Evolutionary conservation across 2,888 invertebrate genomes (phyloP), one percentile per base, ranked within the genome.

Genomic region (Odontothrips loti): DNA sequence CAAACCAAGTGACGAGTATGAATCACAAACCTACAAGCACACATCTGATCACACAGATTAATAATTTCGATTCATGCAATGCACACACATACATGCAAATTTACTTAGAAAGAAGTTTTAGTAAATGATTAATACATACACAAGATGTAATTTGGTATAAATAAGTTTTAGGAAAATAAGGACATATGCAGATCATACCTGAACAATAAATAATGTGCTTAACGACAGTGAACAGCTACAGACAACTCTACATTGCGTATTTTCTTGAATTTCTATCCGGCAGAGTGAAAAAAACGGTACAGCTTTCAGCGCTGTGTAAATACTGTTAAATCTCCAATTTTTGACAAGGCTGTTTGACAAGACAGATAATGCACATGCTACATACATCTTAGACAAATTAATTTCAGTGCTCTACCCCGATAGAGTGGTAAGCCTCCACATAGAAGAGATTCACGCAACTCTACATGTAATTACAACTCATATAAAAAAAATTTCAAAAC

Each of bases 401-500:
- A 43, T 43, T 43, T 43, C 34, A 43, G 34, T 43, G 34, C 34
- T 43, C 34, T 43, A 43, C 34, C 34, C 34, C 34, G 34, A 43
- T 15, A 58, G n/a, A 58, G 20, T 58, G 58, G 58, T 58, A n/a
- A 58, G 6, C 58, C 17, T 58, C 58, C n/a, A 58, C 6, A 20
- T n/a, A 0, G 58, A 58, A 58, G 58, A 58, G 58, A 58, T 58
- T 58, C 58, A 8, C 58, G 1, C 58, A 6, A 58, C 58, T 43
- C 34, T 58, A 58, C 6, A 17, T 17, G 58, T 58, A 58, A 58
- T 23, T 75, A 75, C 23, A 75, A 75, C 23, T n/a, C 23, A 75
- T 27, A 23, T 27, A 75, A 27, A 75, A n/a, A 68, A 75, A 75
- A 75, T 75, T 75, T 75, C 68, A 75, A 75, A 75, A 75, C 68